A percentile compares a stretch with the other conserved stretches of the same genome.
These are phyloP conservation scores for Megalurothrips usitatus DNA, from an alignment of 2,888 invertebrate species.

Conservation along the genomic window DNA sequence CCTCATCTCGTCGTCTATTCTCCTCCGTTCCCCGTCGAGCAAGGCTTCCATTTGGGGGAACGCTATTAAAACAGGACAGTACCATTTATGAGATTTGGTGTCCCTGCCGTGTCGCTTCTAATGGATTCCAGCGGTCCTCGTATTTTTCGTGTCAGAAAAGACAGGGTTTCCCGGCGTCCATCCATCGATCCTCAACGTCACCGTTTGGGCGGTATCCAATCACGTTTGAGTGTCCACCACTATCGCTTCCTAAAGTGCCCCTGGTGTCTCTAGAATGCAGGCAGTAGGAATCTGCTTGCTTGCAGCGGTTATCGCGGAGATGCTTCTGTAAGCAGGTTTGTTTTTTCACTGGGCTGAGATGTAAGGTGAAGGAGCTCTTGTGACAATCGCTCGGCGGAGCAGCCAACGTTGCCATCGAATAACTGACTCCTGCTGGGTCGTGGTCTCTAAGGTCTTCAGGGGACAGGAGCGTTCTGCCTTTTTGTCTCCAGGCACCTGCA, in stretches of 20 bases:
- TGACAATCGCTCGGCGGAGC: neutral
- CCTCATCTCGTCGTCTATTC: neutral
- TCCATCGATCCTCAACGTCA: constrained; percentile 1
- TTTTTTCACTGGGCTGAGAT: too few relatives aligned
- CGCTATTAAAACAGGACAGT: constrained; percentile 26
- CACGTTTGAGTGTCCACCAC: neutral
- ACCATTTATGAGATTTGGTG: constrained; percentile 25
- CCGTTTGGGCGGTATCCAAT: neutral
- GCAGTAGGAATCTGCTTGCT: too few relatives aligned
- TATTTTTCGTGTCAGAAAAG: constrained; percentile 1
- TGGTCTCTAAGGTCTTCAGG: neutral
- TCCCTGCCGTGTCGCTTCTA: constrained; percentile 22
- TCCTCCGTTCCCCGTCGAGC: neutral
- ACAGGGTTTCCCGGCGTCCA: neutral
- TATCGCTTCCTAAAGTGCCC: too few relatives aligned
- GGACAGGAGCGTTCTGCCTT: neutral
- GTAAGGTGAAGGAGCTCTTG: neutral
- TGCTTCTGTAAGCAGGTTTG: too few relatives aligned
- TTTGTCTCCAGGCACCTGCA: neutral
- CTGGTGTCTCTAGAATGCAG: too few relatives aligned
- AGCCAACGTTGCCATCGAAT: neutral
- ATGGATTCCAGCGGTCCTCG: constrained; percentile 14
- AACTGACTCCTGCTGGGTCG: constrained; percentile 7
- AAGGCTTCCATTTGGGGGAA: neutral
- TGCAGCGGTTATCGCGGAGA: too few relatives aligned